phyloP scores from a whole-genome alignment of 2,113 vertebrate species.

The Ammodytes dubius region DNA sequence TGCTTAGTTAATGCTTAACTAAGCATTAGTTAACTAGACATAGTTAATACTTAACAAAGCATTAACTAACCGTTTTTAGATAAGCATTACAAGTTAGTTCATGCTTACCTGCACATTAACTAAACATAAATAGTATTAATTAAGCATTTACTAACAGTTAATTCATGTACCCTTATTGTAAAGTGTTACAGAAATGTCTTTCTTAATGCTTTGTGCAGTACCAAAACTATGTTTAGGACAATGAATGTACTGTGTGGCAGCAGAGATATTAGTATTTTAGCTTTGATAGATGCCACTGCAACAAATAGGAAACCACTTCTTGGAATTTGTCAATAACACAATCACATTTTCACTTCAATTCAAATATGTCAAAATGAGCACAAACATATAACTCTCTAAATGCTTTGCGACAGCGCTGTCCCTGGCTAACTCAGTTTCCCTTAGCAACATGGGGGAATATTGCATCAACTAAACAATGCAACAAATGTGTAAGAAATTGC shows the following conservation, averaged over 20 bases:
- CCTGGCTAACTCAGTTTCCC: background rate
- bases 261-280: background rate
- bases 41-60: no score
- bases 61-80: no score
- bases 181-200: no score
- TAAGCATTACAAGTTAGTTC: no score
- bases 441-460: slow-evolving; percentile 15
- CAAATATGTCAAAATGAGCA: slow-evolving; percentile 23
- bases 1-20: no score
- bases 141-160: no score
- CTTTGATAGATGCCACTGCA: background rate
- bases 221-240: background rate
- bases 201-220: background rate
- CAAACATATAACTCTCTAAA: slow-evolving; percentile 13
- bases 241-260: background rate
- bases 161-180: no score
- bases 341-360: slow-evolving; percentile 1
- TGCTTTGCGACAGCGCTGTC: slow-evolving; percentile 1
- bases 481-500: slow-evolving; percentile 28
- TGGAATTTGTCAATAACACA: background rate
- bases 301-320: background rate
- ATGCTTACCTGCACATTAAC: no score
- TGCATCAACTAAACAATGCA: slow-evolving; percentile 56
- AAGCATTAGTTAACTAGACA: no score
- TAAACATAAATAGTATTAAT: no score